Percentiles rank a stretch among this genome's conserved stretches.
phyloP scores from a whole-genome alignment of 1,140 invertebrate genomes.

The Philotrypesis tridentata region DNA sequence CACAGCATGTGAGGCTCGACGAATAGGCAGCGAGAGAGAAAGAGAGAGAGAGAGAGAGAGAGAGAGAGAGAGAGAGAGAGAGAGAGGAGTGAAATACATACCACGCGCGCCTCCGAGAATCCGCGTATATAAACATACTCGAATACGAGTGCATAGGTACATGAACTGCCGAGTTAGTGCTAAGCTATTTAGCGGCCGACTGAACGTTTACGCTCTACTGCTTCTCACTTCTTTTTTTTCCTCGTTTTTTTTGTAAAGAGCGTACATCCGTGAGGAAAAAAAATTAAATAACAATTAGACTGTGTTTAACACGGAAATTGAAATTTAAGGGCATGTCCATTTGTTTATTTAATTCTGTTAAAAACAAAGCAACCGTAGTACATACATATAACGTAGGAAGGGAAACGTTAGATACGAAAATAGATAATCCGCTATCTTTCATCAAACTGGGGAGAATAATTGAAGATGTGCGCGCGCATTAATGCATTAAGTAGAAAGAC shows the following conservation, averaged over 20 bases:
- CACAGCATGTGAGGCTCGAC: neutral
- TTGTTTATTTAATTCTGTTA: too few relatives aligned
- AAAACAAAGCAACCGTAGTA: too few relatives aligned
- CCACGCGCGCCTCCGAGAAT: conserved; percentile 6
- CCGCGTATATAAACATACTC: conserved; percentile 13
- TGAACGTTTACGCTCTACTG: neutral
- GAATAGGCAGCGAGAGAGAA: neutral
- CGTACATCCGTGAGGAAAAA: neutral
- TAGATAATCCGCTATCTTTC: neutral
- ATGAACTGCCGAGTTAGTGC: neutral
- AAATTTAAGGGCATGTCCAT: too few relatives aligned
- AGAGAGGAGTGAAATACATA: conserved; percentile 11
- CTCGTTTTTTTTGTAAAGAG: neutral
- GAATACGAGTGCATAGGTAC: conserved; percentile 7
- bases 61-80: neutral
- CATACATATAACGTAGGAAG: too few relatives aligned
- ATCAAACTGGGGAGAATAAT: neutral
- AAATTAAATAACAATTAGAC: neutral
- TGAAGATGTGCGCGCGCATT: neutral
- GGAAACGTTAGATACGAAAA: too few relatives aligned
- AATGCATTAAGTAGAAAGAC: neutral
- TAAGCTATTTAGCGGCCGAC: neutral
- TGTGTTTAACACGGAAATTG: neutral
- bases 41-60: neutral
- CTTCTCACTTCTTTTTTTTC: neutral